Base-by-base conservation (phyloP, 2,113 vertebrate species). In the Anhinga anhinga region DNA sequence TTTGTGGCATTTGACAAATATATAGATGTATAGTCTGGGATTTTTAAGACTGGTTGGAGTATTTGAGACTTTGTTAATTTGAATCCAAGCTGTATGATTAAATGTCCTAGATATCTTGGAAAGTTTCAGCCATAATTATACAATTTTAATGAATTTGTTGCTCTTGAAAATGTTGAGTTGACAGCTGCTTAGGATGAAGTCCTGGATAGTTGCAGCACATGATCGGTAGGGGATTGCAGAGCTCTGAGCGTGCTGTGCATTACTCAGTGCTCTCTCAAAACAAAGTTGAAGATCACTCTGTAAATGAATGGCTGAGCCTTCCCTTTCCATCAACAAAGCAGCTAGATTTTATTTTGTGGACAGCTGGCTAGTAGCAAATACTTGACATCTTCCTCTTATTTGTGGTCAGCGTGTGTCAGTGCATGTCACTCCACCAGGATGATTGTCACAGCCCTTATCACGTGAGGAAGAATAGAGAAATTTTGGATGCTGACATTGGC, bases 141-240 rank as follows among this genome's bases (percentile, higher is more conserved):
- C 76, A 11, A n/a, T 94, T 97, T 91, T 95, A 97, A 96, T 96
- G 95, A 95, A 96, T 96, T 85, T 96, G 82, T 94, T 97, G 90
- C 96, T 94, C 94, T 97, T 95, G 95, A 97, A 95, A 91, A 85
- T 67, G 38, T 95, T 94, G 89, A 97, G 89, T 90, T 96, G 96
- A 94, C 84, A 96, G 95, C 94, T 94, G 71, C 91, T 96, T 29
- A 88, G 87, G 82, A 82, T 95, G 94, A 80, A 95, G 91, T 65
- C 70, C 86, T 94, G 86, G 62, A 45, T 85, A 71, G 78, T 47
- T 61, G 78, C 50, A 96, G 91, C 80, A 70, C 58, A 4, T 52
- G 87, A 80, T 74, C 88, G 91, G 89, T 93, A 70, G 58, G 45
- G 59, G 66, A 84, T 18, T 82, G 89, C 66, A 82, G 89, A 87